Conservation (phyloP, 1,140 invertebrate species). For the Phenacoccus solenopsis region DNA sequence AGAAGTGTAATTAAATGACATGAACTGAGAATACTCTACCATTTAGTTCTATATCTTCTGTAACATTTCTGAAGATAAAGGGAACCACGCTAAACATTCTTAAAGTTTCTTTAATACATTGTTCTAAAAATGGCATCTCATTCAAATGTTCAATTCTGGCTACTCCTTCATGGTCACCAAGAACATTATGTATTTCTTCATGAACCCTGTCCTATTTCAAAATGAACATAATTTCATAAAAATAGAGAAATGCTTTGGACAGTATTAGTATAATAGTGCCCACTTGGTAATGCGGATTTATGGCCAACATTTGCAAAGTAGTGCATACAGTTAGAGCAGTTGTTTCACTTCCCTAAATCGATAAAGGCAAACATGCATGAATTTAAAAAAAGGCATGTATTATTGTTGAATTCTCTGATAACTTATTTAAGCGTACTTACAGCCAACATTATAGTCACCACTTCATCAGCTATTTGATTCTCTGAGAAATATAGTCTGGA, state of each 20-base stretch:
- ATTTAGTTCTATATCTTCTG: conserved; percentile 35
- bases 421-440: neutral
- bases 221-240: neutral
- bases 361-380: conserved; percentile 3
- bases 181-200: conserved; percentile 37
- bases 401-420: neutral
- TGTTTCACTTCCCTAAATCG: conserved; percentile 55
- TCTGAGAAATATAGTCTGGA: neutral
- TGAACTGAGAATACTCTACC: too few species aligned
- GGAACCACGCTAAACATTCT: conserved; percentile 41
- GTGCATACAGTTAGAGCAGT: conserved; percentile 35
- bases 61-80: conserved; percentile 39
- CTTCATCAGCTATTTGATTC: neutral
- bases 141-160: conserved; percentile 40
- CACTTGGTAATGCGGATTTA: conserved; percentile 42
- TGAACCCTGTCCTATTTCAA: conserved; percentile 32
- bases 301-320: conserved; percentile 38
- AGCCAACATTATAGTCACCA: neutral
- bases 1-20: too few species aligned
- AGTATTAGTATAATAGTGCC: too few species aligned
- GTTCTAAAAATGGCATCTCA: conserved; percentile 27
- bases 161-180: conserved; percentile 34
- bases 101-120: conserved; percentile 24
- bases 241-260: too few species aligned
- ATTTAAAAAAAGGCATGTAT: neutral